Percentiles rank a stretch among this genome's conserved stretches.
phyloP scores from a whole-genome alignment of 2,888 invertebrate genomes.

The Drosophila melanocephala region DNA sequence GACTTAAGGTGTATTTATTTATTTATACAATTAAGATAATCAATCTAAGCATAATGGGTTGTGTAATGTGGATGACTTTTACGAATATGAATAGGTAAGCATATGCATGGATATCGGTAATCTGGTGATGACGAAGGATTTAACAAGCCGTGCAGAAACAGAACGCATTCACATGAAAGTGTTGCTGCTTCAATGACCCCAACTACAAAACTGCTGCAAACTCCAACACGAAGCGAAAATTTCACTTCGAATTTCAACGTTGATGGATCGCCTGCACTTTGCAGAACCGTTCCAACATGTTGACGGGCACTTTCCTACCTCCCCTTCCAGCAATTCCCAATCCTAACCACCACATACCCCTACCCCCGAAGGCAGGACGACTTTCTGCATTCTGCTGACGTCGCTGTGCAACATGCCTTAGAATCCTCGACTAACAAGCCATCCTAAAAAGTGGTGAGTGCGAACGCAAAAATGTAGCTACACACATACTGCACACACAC shows the following conservation, averaged over 20 bases:
- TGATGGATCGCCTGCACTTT: constrained; percentile 76
- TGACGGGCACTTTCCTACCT: constrained; percentile 45
- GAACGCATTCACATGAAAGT: constrained; percentile 27
- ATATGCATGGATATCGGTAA: neutral
- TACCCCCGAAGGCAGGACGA: neutral
- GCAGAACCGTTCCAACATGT: constrained; percentile 64
- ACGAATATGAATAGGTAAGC: neutral
- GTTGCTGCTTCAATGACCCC: constrained; percentile 42
- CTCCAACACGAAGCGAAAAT: constrained; percentile 18
- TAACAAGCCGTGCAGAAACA: constrained; percentile 20
- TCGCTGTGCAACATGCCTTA: constrained; percentile 37
- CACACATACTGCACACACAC: constrained; percentile 36
- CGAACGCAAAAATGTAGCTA: constrained; percentile 45
- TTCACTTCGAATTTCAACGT: constrained; percentile 49
- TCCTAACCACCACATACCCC: neutral
- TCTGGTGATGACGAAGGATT: constrained; percentile 18
- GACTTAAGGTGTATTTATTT: neutral
- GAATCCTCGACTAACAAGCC: constrained; percentile 72
- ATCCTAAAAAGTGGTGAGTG: constrained; percentile 72
- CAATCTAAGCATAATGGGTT: neutral
- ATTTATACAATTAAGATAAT: constrained; percentile 3
- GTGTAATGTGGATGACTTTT: neutral
- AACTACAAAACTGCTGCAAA: constrained; percentile 29
- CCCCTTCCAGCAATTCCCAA: neutral
- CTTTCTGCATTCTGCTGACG: constrained; percentile 13